phyloP scores from a whole-genome alignment of 2,888 invertebrate species.

The Ditula angustiorana region DNA sequence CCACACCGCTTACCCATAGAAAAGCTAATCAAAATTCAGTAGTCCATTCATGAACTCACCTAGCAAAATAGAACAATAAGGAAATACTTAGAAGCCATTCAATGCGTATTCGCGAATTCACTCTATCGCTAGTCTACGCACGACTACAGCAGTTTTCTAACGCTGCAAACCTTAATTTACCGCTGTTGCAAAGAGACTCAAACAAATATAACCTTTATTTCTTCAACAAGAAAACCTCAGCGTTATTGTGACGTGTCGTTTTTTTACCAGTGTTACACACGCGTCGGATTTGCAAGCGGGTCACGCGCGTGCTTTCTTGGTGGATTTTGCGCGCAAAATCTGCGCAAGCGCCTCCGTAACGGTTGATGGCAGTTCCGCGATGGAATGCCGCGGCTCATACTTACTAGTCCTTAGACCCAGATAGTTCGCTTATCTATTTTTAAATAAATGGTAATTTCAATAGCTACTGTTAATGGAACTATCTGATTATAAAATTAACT shows the following conservation, averaged over 20 bases:
- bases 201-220: conserved; percentile 56
- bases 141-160: conserved; percentile 75
- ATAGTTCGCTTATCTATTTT: conserved; percentile 31
- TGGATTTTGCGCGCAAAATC: conserved; percentile 81
- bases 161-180: conserved; percentile 48
- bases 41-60: conserved; percentile 71
- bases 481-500: too few species aligned
- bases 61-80: conserved; percentile 73
- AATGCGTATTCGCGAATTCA: conserved; percentile 77
- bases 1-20: conserved; percentile 45
- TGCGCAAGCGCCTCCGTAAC: conserved; percentile 70
- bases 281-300: conserved; percentile 67
- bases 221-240: neutral
- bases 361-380: conserved; percentile 75
- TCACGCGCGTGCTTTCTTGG: conserved; percentile 83
- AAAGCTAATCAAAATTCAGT: conserved; percentile 70
- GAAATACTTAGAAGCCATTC: conserved; percentile 81
- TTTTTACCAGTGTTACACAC: conserved; percentile 51
- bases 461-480: too few species aligned
- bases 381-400: conserved; percentile 65
- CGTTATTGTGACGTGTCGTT: neutral
- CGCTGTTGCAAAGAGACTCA: conserved; percentile 53
- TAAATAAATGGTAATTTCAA: neutral
- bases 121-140: conserved; percentile 70
- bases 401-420: conserved; percentile 40